Evolutionary conservation across 2,113 vertebrate genomes (phyloP).

Genomic region (Tyrannus savana): DNA sequence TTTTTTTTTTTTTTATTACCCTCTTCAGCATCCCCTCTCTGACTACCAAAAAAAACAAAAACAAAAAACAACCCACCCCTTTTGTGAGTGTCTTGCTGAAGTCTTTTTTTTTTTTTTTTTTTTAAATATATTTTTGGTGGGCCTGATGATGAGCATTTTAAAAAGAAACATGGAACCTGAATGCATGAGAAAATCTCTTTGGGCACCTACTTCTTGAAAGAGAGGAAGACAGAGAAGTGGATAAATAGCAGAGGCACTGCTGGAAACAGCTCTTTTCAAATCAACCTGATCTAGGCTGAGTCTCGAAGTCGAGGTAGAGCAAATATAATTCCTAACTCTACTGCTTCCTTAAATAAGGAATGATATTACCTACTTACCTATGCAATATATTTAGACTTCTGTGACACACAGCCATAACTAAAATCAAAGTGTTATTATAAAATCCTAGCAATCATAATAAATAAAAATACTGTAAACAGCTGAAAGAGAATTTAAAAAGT

Average conservation of each 20-base stretch:
- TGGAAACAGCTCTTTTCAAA: slow-evolving; percentile 10
- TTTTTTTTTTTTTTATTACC: not conserved
- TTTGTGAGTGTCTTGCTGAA: not conserved
- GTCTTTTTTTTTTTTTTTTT: not conserved
- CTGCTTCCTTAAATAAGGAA: not conserved
- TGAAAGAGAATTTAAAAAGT: slow-evolving; percentile 25
- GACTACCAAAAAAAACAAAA: not conserved
- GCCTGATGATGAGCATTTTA: not conserved
- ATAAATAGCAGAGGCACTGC: not conserved
- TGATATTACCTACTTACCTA: not conserved
- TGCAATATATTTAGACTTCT: not conserved
- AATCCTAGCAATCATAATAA: not conserved
- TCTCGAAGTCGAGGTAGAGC: not conserved
- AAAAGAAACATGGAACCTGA: slow-evolving; percentile 6
- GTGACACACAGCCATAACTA: not conserved
- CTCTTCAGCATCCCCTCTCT: not conserved
- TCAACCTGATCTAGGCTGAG: not conserved
- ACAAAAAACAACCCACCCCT: not conserved
- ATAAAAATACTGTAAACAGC: not conserved
- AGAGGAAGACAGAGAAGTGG: not conserved
- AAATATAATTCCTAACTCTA: not conserved
- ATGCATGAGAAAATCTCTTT: not conserved
- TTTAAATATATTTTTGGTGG: not conserved
- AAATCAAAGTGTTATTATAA: slow-evolving; percentile 4
- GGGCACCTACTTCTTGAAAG: slow-evolving; percentile 28